Evolutionary conservation across 2,888 invertebrate species (phyloP), one percentile per base, ranked within the genome.

Genomic region (Tetranychus piercei): DNA sequence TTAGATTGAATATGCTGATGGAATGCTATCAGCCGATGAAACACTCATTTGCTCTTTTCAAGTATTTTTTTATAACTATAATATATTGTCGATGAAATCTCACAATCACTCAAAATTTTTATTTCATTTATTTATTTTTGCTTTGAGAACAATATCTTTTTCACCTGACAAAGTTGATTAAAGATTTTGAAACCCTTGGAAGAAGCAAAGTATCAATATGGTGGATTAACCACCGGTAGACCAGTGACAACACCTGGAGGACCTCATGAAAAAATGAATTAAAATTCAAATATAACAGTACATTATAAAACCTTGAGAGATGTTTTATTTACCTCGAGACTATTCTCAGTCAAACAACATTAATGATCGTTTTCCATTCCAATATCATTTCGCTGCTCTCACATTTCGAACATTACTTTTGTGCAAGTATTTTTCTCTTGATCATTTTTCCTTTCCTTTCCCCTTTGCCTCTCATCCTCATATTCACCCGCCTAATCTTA

Each of bases 191-290:
- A 99, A 86, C 99, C 99, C 82, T 97, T 97, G 77, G 97, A 86
- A 99, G 99, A 99, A 86, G 91, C 96, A 87, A 95, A 97, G 85
- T 97, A 96, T 84, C 93, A 95, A 83, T 94, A 97, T 84, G 91
- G 92, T 79, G 90, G 91, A 80, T 87, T 94, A 83, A 94, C 91
- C 84, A 89, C 94, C 82, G 94, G 94, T 81, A 88, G 97, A 81
- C 99, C 97, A 80, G 91, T 96, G 81, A 99, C 99, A 84, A 97
- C 97, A 82, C 96, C 97, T 75, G 87, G 95, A 78, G 83, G 82
- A 72, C 80, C 79, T 89, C 90, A 78, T 18, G 79, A 80, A 74
- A 80, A 80, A 80, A 77, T 77, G 70, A 73, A 8, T 11, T 5
- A 23, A 23, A 11, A 66, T 66, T 34, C 5, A 55, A 55, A 15